Base-by-base conservation (phyloP, 2,888 invertebrate species). In the Chalcosyrphus nemorum region DNA sequence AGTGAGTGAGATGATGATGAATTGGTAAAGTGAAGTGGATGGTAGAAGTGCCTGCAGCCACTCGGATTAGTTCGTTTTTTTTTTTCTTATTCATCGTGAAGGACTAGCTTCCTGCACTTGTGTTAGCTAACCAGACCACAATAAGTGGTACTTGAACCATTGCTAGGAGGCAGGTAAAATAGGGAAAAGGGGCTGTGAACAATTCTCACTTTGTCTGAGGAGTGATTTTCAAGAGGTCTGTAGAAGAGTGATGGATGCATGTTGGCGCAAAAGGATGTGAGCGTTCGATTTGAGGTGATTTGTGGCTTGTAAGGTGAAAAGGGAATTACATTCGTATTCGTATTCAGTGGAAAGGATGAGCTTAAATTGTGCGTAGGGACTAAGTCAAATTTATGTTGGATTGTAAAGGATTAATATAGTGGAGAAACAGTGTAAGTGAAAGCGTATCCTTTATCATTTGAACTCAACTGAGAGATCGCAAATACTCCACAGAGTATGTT, bases 81-180 rank as follows among this genome's bases (percentile, higher is more conserved):
- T 63, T 35, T 61, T 61, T 24, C 19, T n/a, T 45, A 45, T 7
- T 38, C 32, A 13, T 52, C 47, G 57, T 63, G 43, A 70, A 80
- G 74, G 68, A 84, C 78, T 72, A 27, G 63, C 80, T 84, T 84
- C 84, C 84, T 80, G 84, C 56, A 80, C 84, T 84, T 84, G 74
- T 63, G 74, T 84, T 70, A 80, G 74, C 74, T 84, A 84, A 84
- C 84, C 84, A 84, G 84, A 84, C 84, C 84, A 78, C 84, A 84
- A 80, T 84, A 50, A 84, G 84, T 84, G 84, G 57, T 41, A 65
- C 80, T 84, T 84, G 80, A 84, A 80, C 74, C 59, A 84, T 75
- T 75, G 50, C 78, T 63, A 27, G 27, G 35, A 63, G 78, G 72
- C 61, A 78, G 59, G 74, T 72, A 61, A 63, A 65, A 61, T 47